phyloP scores from a whole-genome alignment of 2,888 invertebrate genomes.

The Xestia xanthographa region DNA sequence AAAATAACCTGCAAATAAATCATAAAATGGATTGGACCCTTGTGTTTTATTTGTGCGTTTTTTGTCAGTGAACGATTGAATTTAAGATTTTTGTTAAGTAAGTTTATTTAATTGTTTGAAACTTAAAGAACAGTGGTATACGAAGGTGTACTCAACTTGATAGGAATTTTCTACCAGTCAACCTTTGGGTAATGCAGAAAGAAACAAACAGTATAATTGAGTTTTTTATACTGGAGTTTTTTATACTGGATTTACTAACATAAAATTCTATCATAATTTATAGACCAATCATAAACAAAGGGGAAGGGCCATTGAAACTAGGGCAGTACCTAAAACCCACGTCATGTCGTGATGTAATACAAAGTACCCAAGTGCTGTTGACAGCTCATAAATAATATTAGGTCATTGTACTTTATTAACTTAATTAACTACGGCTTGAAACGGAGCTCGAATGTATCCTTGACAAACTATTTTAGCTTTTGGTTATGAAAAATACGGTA shows the following conservation, averaged over 20 bases:
- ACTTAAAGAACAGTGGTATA: background rate
- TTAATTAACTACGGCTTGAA: slow-evolving; percentile 63
- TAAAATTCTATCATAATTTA: slow-evolving; percentile 1
- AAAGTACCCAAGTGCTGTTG: slow-evolving; percentile 57
- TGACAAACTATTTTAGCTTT: slow-evolving; percentile 36
- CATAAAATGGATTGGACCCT: no score
- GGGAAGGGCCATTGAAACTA: slow-evolving; percentile 36
- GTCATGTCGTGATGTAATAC: slow-evolving; percentile 55
- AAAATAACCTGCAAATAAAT: no score
- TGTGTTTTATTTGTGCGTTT: background rate
- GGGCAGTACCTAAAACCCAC: slow-evolving; percentile 31
- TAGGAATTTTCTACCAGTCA: background rate
- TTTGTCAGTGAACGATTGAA: background rate
- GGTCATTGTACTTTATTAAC: slow-evolving; percentile 66
- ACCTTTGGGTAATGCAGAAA: background rate
- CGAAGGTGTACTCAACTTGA: background rate
- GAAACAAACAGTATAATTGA: no score
- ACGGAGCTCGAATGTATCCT: slow-evolving; percentile 54
- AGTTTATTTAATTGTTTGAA: background rate
- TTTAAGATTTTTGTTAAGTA: background rate
- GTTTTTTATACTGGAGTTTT: background rate
- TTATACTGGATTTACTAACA: background rate
- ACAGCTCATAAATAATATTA: slow-evolving; percentile 66
- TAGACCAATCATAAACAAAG: slow-evolving; percentile 19
- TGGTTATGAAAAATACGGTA: slow-evolving; percentile 27